Evolutionary conservation across 2,888 invertebrate species (phyloP).

Genomic region (Cheilosia urbana): DNA sequence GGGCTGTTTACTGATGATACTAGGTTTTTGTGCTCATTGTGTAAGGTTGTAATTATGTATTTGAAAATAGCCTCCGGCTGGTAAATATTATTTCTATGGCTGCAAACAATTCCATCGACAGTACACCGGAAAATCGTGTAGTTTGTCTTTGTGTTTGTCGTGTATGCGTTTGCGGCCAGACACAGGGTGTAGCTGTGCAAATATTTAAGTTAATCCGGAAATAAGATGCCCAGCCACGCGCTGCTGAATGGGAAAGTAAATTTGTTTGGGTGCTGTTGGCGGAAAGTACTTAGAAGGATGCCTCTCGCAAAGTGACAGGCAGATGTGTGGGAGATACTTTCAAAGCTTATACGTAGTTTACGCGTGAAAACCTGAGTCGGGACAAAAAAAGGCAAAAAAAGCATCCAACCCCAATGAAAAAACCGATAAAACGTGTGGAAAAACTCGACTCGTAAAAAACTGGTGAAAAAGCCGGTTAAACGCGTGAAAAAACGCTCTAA

Average conservation of each 20-base stretch:
- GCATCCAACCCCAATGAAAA: too few species aligned
- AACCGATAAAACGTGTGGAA: too few species aligned
- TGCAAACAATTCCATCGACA: background rate
- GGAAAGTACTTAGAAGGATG: too few species aligned
- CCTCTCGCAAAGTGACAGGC: too few species aligned
- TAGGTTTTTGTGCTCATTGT: background rate
- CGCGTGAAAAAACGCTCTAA: too few species aligned
- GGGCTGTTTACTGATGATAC: background rate
- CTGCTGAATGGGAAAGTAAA: background rate
- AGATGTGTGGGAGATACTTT: too few species aligned
- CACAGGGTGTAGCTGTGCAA: background rate
- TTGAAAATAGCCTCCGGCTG: background rate
- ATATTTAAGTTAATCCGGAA: constrained; percentile 6
- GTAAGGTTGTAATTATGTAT: background rate
- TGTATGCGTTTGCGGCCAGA: background rate
- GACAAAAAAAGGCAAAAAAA: too few species aligned
- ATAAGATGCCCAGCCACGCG: background rate
- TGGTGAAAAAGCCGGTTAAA: too few species aligned
- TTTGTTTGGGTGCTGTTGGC: background rate
- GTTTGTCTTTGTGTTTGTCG: background rate
- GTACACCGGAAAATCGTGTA: background rate
- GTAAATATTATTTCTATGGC: background rate
- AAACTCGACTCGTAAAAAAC: too few species aligned
- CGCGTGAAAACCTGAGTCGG: too few species aligned
- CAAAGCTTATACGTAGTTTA: too few species aligned